Base-by-base conservation (phyloP, 1,140 invertebrate genomes). In the Papilio glaucus region DNA sequence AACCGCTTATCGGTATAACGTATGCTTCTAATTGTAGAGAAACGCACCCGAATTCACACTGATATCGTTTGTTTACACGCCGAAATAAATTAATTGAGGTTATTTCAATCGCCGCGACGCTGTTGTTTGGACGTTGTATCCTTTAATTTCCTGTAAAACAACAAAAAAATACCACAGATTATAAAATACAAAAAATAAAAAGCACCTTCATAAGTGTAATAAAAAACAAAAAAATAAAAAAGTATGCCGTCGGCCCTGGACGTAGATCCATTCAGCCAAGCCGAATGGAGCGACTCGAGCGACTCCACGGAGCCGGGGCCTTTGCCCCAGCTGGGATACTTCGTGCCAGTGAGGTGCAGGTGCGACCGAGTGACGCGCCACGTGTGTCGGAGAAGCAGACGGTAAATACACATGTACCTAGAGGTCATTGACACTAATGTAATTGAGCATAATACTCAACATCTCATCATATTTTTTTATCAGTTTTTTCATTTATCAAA, bases 321-420 rank as follows among this genome's bases (percentile, higher is more conserved):
- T 6, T 69, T 91, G 49, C 92, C 93, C 4, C 93, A 94, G 75
- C 78, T 93, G 70, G 92, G 93, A 6, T 93, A 93, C 72, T 94
- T 93, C 62, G 90, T 94, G 57, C 93, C 93, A 2, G 82, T 93
- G 18, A 79, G 86, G 57, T 91, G 88, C 76, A 85, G 84, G 67
- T 91, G 89, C 73, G 85, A 89, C 60, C 74, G 82, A 71, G 77
- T 83, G 85, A 76, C 85, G 78, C 83, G 77, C 21, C 88, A 90
- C 68, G 85, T 88, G 86, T 91, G 90, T 85, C 77, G 90, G 87
- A 89, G 88, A 91, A 92, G 81, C 77, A 87, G 77, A 91, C 89
- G 92, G 92, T 93, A 85, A 83, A 53, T 71, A 73, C 18, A 49
- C n/a, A n/a, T n/a, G n/a, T n/a, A n/a, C n/a, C n/a, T 53, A 45